A percentile compares a stretch with the other conserved stretches of the same genome.
These are phyloP conservation scores for Pogona vitticeps DNA, from an alignment of 2,113 vertebrate genomes.

Conservation along the genomic window DNA sequence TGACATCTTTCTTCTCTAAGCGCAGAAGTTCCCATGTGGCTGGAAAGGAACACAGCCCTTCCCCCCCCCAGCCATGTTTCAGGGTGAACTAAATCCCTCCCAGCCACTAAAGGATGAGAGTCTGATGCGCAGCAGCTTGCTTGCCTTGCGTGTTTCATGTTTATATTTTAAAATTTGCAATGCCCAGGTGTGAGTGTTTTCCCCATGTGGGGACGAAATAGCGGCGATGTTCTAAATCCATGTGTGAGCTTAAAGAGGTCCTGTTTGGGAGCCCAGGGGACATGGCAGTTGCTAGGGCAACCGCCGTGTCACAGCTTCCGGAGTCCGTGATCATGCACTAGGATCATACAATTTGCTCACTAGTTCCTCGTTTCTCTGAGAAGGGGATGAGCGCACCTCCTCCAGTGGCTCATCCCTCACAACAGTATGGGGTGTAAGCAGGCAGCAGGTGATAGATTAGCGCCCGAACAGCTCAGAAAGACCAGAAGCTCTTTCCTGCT, in stretches of 20 bases:
- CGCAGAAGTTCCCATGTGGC: not conserved
- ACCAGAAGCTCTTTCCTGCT: not conserved
- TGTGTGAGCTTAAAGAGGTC: conserved; percentile 34
- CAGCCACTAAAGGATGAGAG: not conserved
- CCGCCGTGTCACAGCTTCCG: conserved; percentile 32
- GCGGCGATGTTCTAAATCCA: conserved; percentile 22
- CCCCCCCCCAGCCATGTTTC: not conserved
- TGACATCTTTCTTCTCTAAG: no score
- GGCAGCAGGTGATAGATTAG: not conserved
- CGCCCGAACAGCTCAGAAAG: not conserved
- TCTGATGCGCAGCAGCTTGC: not conserved
- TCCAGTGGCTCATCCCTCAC: not conserved
- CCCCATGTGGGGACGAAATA: conserved; percentile 44
- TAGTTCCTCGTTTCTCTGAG: conserved; percentile 43
- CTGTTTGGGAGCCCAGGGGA: conserved; percentile 40
- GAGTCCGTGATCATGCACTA: conserved; percentile 48
- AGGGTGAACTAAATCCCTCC: not conserved
- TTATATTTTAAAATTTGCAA: conserved; percentile 16
- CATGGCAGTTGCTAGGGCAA: conserved; percentile 70
- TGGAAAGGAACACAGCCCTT: not conserved
- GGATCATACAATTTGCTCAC: conserved; percentile 54
- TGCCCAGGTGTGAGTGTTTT: conserved; percentile 2
- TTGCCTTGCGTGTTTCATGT: conserved; percentile 16
- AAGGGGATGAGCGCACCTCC: conserved; percentile 22
- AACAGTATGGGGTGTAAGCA: accelerated